Conservation (phyloP, 2,113 vertebrate species). For the Grallaria varia region DNA sequence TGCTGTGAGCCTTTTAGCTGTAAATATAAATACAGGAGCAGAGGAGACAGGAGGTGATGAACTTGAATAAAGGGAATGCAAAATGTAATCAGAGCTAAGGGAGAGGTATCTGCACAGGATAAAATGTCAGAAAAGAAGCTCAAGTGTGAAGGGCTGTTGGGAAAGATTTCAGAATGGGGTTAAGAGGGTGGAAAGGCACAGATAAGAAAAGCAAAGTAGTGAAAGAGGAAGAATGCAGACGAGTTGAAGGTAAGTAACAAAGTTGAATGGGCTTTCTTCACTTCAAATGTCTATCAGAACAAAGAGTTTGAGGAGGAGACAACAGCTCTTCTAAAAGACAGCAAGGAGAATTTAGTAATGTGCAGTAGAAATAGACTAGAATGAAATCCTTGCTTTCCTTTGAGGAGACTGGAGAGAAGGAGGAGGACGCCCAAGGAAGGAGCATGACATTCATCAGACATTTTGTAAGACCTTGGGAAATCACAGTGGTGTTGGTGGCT, state of each 20-base stretch:
- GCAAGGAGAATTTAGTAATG: background rate
- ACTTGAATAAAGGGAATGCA: constrained; percentile 30
- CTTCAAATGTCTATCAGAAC: background rate
- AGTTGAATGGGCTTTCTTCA: background rate
- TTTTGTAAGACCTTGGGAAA: background rate
- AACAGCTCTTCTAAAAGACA: background rate
- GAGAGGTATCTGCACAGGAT: background rate
- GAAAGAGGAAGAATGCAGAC: background rate
- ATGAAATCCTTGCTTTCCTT: background rate
- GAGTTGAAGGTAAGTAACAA: background rate
- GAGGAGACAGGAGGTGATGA: background rate
- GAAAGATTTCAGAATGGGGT: background rate
- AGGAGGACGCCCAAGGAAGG: background rate
- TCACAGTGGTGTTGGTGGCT: background rate
- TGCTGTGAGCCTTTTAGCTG: constrained; percentile 1
- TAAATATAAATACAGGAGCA: constrained; percentile 49
- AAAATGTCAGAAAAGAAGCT: background rate
- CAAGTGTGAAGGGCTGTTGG: background rate
- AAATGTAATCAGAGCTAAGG: background rate
- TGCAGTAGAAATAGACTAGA: too few relatives aligned
- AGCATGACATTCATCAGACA: background rate
- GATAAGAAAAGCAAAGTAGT: background rate
- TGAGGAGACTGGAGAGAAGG: background rate
- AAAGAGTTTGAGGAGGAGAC: background rate
- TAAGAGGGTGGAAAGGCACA: background rate